Evolutionary conservation across 2,113 vertebrate genomes (phyloP).

Genomic region (Anas platyrhynchos): DNA sequence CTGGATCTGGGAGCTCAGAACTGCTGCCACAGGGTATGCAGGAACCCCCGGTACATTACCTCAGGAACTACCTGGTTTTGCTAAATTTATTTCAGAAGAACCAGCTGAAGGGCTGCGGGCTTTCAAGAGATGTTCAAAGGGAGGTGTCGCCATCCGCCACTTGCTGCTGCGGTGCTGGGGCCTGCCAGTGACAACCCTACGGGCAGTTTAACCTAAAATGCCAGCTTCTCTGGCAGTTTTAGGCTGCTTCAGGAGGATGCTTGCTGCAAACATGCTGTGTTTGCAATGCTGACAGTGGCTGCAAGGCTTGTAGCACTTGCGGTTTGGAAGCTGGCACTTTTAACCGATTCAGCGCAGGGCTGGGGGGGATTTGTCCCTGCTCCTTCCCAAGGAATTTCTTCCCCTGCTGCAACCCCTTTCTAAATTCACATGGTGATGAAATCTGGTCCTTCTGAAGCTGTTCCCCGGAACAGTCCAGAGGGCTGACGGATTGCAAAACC

Average conservation of each 20-base stretch:
- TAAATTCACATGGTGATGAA: accelerated
- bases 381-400: background rate
- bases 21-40: accelerated
- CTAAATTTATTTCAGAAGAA: accelerated
- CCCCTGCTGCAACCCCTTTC: background rate
- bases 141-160: background rate
- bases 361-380: background rate
- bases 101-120: background rate
- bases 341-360: accelerated
- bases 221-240: accelerated
- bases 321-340: background rate
- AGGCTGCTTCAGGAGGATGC: background rate
- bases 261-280: background rate
- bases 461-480: background rate
- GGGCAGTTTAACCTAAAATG: background rate
- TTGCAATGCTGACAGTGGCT: accelerated
- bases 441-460: background rate
- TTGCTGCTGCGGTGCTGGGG: background rate
- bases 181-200: accelerated
- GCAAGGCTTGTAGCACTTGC: background rate
- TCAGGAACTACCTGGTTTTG: background rate
- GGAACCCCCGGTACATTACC: accelerated
- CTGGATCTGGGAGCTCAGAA: background rate
- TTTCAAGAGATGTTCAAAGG: background rate
- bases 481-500: constrained; percentile 18